phyloP scores from a whole-genome alignment of 2,113 vertebrate genomes.

The Aramus guarauna region DNA sequence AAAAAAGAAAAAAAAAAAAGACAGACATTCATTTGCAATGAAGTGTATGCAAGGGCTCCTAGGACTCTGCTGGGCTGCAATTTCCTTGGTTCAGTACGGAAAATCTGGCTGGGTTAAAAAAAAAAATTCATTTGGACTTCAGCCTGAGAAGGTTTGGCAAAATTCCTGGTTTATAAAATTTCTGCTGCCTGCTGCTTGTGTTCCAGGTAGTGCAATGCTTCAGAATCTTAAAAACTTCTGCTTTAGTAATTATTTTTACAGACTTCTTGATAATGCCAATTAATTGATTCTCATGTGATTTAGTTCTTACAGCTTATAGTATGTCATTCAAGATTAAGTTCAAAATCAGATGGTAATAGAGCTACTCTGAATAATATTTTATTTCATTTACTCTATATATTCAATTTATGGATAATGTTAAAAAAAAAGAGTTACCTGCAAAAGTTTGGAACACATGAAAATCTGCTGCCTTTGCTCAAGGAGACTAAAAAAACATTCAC shows the following conservation, averaged over 20 bases:
- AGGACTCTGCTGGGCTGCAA: neutral
- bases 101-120: conserved; percentile 36
- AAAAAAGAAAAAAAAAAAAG: neutral
- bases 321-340: conserved; percentile 4
- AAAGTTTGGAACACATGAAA: neutral
- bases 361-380: neutral
- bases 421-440: neutral
- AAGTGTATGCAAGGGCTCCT: neutral
- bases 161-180: conserved; percentile 45
- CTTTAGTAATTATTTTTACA: conserved; percentile 40
- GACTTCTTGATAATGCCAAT: conserved; percentile 26
- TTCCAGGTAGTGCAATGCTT: conserved; percentile 4
- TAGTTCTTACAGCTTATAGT: neutral
- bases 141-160: conserved; percentile 39
- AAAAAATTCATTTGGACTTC: conserved; percentile 26
- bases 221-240: neutral
- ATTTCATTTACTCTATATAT: neutral
- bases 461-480: neutral
- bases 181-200: conserved; percentile 14
- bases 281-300: conserved; percentile 18
- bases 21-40: neutral
- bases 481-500: neutral
- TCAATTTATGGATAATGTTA: neutral
- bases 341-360: conserved; percentile 12
- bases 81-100: conserved; percentile 22